These are phyloP conservation scores for Pangasius larnaudii DNA, from an alignment of 2,797 vertebrate genomes.

Conservation along the genomic window DNA sequence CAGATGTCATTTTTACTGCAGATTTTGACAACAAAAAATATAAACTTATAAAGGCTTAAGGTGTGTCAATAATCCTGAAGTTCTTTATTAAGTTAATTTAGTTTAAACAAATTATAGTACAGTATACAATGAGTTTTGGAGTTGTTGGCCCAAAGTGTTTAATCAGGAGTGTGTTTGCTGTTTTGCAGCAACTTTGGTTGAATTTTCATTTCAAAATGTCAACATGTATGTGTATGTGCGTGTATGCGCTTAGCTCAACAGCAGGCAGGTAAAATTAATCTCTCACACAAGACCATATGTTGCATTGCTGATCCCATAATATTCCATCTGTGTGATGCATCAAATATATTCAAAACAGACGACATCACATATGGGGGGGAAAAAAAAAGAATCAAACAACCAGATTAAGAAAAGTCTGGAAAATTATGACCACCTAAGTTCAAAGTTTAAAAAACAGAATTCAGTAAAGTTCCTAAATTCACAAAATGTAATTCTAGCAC, in stretches of 20 bases:
- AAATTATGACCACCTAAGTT: background rate
- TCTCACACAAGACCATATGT: background rate
- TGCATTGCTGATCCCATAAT: background rate
- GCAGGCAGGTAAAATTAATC: background rate
- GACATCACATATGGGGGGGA: background rate
- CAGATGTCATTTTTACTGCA: background rate
- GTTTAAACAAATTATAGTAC: background rate
- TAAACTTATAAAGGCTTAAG: background rate
- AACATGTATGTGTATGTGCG: background rate
- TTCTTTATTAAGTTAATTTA: background rate
- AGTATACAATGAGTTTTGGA: background rate
- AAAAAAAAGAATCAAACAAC: background rate
- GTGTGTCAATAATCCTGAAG: background rate
- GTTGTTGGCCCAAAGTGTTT: background rate
- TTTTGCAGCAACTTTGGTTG: background rate
- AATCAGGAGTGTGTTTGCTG: background rate
- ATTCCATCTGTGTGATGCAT: background rate
- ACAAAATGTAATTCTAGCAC: background rate
- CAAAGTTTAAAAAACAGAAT: background rate
- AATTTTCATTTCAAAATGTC: background rate
- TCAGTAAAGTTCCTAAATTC: background rate
- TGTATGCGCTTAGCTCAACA: background rate
- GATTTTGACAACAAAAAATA: background rate
- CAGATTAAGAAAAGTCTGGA: background rate
- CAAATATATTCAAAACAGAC: background rate